Base-by-base conservation (phyloP, 2,113 vertebrate genomes). In the Mus spicilegus region DNA sequence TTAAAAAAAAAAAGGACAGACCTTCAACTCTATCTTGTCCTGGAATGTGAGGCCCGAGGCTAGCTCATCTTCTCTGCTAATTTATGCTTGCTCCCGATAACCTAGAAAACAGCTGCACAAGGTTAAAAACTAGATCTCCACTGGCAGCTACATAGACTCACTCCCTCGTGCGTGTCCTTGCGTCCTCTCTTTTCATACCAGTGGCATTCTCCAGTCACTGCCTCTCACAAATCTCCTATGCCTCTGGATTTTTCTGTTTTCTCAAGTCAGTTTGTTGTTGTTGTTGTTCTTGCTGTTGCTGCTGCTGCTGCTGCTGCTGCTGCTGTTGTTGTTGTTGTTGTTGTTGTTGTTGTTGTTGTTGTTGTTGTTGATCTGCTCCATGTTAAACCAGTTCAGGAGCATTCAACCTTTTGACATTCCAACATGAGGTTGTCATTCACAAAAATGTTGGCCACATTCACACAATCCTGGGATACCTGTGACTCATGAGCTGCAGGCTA, bases 101-200 rank as follows among this genome's bases (percentile, higher is more conserved):
- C 65, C 16, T 73, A 76, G 6, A 51, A 84, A 58, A 8, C 5
- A 69, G 67, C 36, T 51, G 49, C 6, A 3, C 17, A 6, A 1
- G 13, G 30, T 54, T 11, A 42, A 16, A 49, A 9, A 28, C n/a
- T 28, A 42, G n/a, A 61, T 4, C 22, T 11, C 14, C 8, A 30
- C 19, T 77, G 28, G 65, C 7, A 3, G 5, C 0, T 1, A 0
- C 26, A 8, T 1, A 11, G 58, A 19, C n/a, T 36, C 9, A 19
- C n/a, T 36, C 9, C 26, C 13, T 39, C 3, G 0, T 1, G 4
- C 0, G 0, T 1, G 20, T 2, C 30, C 61, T 49, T 26, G 7
- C 7, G 17, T 20, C 1, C 9, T 16, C 33, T 22, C 5, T 0
- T 24, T 54, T 4, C 2, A 46, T 20, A 1, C 1, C 6, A 8